Conservation (phyloP, 2,113 vertebrate genomes). For the Pontoporia blainvillei region DNA sequence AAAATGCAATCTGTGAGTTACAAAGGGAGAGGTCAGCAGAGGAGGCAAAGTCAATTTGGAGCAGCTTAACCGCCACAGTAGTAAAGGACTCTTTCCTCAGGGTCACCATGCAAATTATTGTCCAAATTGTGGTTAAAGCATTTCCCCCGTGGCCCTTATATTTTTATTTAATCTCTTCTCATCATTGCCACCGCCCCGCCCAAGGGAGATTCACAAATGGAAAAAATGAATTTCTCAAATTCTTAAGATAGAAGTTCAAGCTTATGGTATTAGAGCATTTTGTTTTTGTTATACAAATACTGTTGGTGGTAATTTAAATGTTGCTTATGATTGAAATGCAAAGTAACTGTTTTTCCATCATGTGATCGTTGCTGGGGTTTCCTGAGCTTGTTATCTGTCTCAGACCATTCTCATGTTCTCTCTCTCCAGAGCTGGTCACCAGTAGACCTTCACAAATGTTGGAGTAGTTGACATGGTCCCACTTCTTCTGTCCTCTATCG, state of each 20-base stretch:
- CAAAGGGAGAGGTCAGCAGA: neutral
- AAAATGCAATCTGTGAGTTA: neutral
- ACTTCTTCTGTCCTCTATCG: neutral
- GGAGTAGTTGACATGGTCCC: neutral
- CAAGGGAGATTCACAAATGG: neutral
- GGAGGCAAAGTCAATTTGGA: neutral
- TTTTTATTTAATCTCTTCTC: neutral
- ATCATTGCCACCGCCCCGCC: neutral
- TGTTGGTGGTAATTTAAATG: neutral
- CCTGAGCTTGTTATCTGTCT: neutral
- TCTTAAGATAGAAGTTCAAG: neutral
- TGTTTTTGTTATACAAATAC: neutral
- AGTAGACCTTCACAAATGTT: neutral
- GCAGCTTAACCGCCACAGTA: neutral
- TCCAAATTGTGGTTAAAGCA: neutral
- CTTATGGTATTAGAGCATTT: neutral
- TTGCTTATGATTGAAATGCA: constrained; percentile 16
- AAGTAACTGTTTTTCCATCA: neutral
- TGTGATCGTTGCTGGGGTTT: neutral
- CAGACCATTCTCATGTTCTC: neutral
- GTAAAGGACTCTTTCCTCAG: neutral
- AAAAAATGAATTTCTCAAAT: constrained; percentile 5
- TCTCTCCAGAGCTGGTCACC: neutral
- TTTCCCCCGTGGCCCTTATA: neutral
- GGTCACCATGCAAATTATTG: neutral